Base-by-base conservation (phyloP, 2,113 vertebrate genomes). In the Aphyosemion australe region DNA sequence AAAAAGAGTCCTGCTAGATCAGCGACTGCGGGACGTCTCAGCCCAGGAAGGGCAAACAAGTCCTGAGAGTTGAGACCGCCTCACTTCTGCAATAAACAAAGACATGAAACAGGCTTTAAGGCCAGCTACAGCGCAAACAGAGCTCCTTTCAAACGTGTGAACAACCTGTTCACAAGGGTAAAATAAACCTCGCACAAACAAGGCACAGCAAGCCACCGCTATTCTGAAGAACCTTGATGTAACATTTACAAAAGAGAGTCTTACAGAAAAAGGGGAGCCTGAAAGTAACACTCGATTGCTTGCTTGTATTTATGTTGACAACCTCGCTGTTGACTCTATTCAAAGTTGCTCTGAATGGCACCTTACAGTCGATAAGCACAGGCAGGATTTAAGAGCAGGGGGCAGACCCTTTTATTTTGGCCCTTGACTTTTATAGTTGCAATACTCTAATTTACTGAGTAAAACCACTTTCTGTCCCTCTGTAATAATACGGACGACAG, bases 81-180 rank as follows among this genome's bases (percentile, higher is more conserved):
- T 77, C 61, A 80, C 60, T 77, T 66, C 68, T 79, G 71, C 12
- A 69, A 81, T 76, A 76, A 83, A 86, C 83, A 82, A 74, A 80
- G 87, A 80, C 73, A 74, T 71, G 68, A 87, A 80, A 80, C 50
- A 0, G 48, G 65, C 69, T 79, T 79, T 64, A 83, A 75, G 70
- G 64, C 69, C 63, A 3, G 54, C 77, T 37, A 65, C 60, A 43
- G 72, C 74, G 61, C 61, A 82, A 71, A 69, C 83, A 66, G 48
- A 70, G 31, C 41, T 48, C 58, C 59, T 65, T 79, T 77, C 58
- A 74, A 69, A 76, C 11, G 42, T 43, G 52, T 64, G 59, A 77
- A 80, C 72, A 79, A 82, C 83, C 80, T 84, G 86, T 67, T 72
- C 11, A 7, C 51, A 8, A 49, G 74, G 59, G 69, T 47, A 19